Conservation (phyloP, 2,888 invertebrate species). For the Synanthedon formicaeformis region DNA sequence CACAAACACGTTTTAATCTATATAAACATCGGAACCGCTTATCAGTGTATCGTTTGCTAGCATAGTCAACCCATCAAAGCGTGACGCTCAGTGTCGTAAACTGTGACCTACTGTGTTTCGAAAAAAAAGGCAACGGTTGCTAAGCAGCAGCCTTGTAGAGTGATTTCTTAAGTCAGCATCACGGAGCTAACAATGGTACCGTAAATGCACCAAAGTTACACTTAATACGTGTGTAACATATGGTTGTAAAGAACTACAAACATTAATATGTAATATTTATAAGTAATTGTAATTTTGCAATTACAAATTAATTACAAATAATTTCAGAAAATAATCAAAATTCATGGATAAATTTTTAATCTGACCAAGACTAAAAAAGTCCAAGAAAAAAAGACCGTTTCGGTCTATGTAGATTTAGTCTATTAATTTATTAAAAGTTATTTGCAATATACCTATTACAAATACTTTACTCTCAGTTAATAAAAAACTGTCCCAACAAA, state of each 20-base stretch:
- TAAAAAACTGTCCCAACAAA: too few relatives aligned
- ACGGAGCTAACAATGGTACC: slow-evolving; percentile 21
- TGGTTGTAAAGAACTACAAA: background rate
- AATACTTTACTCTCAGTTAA: too few relatives aligned
- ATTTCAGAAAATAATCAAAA: too few relatives aligned
- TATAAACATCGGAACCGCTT: slow-evolving; percentile 17
- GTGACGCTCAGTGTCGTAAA: slow-evolving; percentile 41
- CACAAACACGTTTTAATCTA: slow-evolving; percentile 1
- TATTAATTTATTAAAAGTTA: too few relatives aligned
- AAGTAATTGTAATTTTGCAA: too few relatives aligned
- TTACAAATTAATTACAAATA: too few relatives aligned
- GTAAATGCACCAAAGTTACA: slow-evolving; percentile 5
- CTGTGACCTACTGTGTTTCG: slow-evolving; percentile 38
- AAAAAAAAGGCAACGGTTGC: slow-evolving; percentile 22
- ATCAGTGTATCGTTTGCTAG: slow-evolving; percentile 29
- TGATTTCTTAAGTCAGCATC: slow-evolving; percentile 30
- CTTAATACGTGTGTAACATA: background rate
- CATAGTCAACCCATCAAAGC: slow-evolving; percentile 41
- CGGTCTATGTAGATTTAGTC: too few relatives aligned
- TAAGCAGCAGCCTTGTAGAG: slow-evolving; percentile 32
- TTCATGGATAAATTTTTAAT: too few relatives aligned
- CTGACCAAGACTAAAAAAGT: too few relatives aligned
- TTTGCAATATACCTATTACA: too few relatives aligned
- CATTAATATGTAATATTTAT: background rate
- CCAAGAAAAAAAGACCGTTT: too few relatives aligned